Base-by-base conservation (phyloP, 2,888 invertebrate genomes). In the Polia nebulosa region DNA sequence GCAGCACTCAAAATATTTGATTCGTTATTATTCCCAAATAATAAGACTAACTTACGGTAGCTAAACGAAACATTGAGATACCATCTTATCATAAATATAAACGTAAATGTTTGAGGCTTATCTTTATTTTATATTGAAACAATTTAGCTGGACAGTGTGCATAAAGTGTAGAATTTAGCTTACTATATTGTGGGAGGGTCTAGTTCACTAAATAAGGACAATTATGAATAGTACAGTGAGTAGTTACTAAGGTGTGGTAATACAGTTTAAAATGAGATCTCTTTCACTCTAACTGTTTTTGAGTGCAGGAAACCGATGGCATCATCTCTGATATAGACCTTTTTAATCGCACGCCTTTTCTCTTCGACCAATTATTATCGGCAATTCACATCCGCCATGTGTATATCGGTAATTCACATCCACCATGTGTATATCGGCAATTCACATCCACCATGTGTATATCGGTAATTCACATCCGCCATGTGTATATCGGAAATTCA, bases 131-230 rank as follows among this genome's bases (percentile, higher is more conserved):
- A 15, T 58, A 44, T 60, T 61, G 20, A 45, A 61, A 68, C 75
- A 32, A 49, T 74, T 78, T 74, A 58, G 3, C 13, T 52, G 29
- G 67, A 53, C 67, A 64, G 41, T 41, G 57, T 3, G 7, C 29
- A 53, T 77, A 79, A 77, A 77, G 45, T 68, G 51, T 13, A n/a
- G 47, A 61, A 32, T 76, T 78, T 72, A 77, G 57, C 52, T 45
- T 22, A 55, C 22, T 47, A 11, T 60, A 22, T 67, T 58, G 29
- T 66, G 22, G 67, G 62, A 63, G 52, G 41, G 55, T 32, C 55
- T 62, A 15, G 62, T 32, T 39, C 9, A 53, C 45, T 67, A 64
- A 77, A 77, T 75, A 75, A 36, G 64, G 59, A 60, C 53, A 75
- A 75, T 78, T 78, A 58, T 70, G 36, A 53, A 36, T 57, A 69